Evolutionary conservation across 2,113 vertebrate species (phyloP), one percentile per base, ranked within the genome.

Genomic region (Scomber japonicus): DNA sequence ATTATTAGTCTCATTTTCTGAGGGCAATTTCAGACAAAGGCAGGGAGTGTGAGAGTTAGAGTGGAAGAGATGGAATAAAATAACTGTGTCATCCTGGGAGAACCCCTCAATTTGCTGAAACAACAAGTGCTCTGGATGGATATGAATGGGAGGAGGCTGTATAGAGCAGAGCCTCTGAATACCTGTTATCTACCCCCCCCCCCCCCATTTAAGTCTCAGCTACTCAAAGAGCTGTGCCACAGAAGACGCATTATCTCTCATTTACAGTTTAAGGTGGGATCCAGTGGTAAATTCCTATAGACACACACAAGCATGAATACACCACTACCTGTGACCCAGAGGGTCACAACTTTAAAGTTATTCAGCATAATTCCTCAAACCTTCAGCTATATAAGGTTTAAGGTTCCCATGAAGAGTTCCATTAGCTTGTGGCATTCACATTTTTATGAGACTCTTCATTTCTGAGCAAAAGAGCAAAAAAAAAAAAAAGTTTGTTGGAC

Each of bases 1-100:
- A 87, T 89, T 93, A 92, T 93, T 93, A 88, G 84, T 69, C 84
- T 86, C 68, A 85, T 91, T 94, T 92, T 94, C 88, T 63, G 44
- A 31, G 79, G 80, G 88, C 82, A 89, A 86, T 91, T 90, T 83
- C 71, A 88, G 84, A 89, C 84, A 87, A 92, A 88, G 81, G 67
- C 75, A 61, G 57, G 53, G 72, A 80, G 80, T 64, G 54, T 64
- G 61, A 79, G 65, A 80, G 57, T 79, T 59, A 60, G 54, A 64
- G 63, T 60, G 35, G 57, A 63, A 75, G 71, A 46, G 78, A 78
- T 60, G 49, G 71, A 86, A 86, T 57, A 31, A 78, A 83, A 82
- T 83, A 88, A 85, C 57, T 65, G 48, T 81, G 68, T 89, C 66
- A 80, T 84, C 30, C 54, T 44, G 31, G 59, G 65, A 84, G 50